Base-by-base conservation (phyloP, 2,113 vertebrate species). In the Scatophagus argus region DNA sequence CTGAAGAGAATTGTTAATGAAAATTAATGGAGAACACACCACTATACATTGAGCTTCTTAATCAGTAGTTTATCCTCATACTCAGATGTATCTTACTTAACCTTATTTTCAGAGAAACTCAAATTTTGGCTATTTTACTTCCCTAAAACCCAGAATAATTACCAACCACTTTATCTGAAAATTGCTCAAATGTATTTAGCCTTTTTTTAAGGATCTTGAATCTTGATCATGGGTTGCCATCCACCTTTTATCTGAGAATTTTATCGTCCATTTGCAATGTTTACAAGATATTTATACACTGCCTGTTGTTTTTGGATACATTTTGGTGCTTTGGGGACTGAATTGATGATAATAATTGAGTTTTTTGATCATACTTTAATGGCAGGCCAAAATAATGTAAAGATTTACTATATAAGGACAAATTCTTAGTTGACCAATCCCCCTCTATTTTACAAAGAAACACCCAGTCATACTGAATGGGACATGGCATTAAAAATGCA, bases 241-340 rank as follows among this genome's bases (percentile, higher is more conserved):
- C 38, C 64, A 80, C 51, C 65, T 80, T 76, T 61, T 47, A 54
- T 72, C 77, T 80, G 81, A 9, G 60, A 73, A 52, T 59, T 41
- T 54, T 68, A 56, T 77, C 41, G 13, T 46, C 77, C 82, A 65
- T 49, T 49, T 74, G 46, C 63, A 67, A 82, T 79, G 86, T 92
- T 91, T 89, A 91, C 90, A 88, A 66, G 39, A 60, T 25, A 85
- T 77, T 89, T 41, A 76, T 86, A 81, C 83, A 88, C 85, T 89
- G 88, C 91, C 89, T 81, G 55, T 67, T 76, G 76, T 81, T 79
- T 34, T 64, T 31, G 72, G 52, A 77, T 76, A 41, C 10, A 32
- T 46, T 71, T 73, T 70, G 73, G 81, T 90, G 86, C 85, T 91
- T 78, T 79, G 39, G 60, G 39, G 47, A 43, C 21, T 66, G 59